Conservation (phyloP, 1,140 invertebrate species). For the Dreissena rostriformis region DNA sequence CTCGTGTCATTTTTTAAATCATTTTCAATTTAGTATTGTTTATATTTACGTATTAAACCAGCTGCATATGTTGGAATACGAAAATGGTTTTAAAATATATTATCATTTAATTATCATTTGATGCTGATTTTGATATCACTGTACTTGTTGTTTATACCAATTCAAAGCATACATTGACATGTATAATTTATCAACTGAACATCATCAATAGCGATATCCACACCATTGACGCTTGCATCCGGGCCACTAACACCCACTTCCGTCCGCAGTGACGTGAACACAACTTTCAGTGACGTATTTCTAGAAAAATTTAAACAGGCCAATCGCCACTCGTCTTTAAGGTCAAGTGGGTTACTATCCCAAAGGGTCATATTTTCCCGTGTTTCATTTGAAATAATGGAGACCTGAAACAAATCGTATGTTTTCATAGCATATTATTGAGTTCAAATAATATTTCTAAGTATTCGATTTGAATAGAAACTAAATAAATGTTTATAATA, state of each 20-base stretch:
- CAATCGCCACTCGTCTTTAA: conserved; percentile 53
- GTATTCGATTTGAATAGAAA: too few relatives aligned
- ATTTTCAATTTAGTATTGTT: too few relatives aligned
- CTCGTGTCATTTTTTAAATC: too few relatives aligned
- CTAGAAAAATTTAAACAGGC: conserved; percentile 63
- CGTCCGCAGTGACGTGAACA: conserved; percentile 58
- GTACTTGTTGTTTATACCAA: background rate
- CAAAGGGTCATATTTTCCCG: background rate
- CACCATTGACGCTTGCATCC: conserved; percentile 54
- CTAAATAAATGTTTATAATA: too few relatives aligned
- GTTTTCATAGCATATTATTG: too few relatives aligned
- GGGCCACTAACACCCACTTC: conserved; percentile 49
- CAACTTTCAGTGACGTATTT: conserved; percentile 48
- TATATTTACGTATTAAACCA: too few relatives aligned
- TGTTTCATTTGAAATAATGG: background rate
- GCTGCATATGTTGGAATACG: too few relatives aligned
- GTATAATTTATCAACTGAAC: conserved; percentile 24
- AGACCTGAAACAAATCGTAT: background rate
- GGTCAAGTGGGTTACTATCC: background rate
- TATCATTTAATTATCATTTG: too few relatives aligned
- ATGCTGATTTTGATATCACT: too few relatives aligned
- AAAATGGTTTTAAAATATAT: too few relatives aligned
- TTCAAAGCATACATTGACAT: conserved; percentile 25
- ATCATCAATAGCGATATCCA: conserved; percentile 71
- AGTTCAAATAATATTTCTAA: too few relatives aligned